These are phyloP conservation scores for Sepioteuthis lessoniana DNA, from an alignment of 2,888 invertebrate genomes.

Conservation along the genomic window DNA sequence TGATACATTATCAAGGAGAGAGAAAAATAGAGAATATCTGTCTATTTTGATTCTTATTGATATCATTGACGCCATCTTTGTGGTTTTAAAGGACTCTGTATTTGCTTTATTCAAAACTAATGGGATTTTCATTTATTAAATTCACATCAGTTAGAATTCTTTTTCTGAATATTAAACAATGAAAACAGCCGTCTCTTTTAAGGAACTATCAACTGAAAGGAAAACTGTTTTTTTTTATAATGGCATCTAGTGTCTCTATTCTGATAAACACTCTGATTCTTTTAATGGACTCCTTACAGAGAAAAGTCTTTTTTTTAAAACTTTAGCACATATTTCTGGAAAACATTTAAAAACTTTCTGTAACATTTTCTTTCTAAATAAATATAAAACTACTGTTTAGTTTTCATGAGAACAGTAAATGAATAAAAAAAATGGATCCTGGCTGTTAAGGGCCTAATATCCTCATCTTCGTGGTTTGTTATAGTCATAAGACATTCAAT, in stretches of 20 bases:
- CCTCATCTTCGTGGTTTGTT: too few relatives aligned
- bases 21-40: neutral
- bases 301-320: neutral
- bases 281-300: neutral
- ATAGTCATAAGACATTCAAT: too few relatives aligned
- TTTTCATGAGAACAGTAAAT: too few relatives aligned
- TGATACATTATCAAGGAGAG: neutral
- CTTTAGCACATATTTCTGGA: too few relatives aligned
- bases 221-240: neutral
- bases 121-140: neutral
- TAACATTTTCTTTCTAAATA: too few relatives aligned
- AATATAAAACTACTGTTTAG: too few relatives aligned
- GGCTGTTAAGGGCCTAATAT: too few relatives aligned
- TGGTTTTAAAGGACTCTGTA: neutral
- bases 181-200: neutral
- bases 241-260: neutral
- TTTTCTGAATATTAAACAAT: neutral
- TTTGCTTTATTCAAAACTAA: constrained; percentile 16
- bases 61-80: neutral
- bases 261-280: too few relatives aligned
- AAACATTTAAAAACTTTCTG: too few relatives aligned
- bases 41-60: neutral
- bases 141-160: neutral
- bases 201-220: neutral
- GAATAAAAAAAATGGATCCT: too few relatives aligned